Conservation (phyloP, 1,140 invertebrate species). For the Chironomus tepperi region DNA sequence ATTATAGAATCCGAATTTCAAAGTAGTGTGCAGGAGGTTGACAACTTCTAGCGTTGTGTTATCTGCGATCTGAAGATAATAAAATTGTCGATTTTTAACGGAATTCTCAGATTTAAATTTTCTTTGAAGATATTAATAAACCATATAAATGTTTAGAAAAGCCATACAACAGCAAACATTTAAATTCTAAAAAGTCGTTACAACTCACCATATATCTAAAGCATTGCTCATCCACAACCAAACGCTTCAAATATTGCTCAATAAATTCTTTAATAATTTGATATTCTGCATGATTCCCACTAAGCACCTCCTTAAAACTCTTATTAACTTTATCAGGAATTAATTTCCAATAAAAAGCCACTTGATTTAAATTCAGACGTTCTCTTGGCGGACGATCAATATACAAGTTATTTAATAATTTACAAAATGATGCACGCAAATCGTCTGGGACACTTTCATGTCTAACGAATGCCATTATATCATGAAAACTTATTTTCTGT, state of each 20-base stretch:
- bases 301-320: too few species aligned
- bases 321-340: too few species aligned
- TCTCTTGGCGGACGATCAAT: conserved; percentile 73
- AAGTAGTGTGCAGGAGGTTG: neutral
- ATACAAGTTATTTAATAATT: conserved; percentile 96
- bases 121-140: too few species aligned
- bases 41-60: neutral
- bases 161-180: too few species aligned
- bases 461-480: conserved; percentile 92
- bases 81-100: too few species aligned
- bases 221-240: neutral
- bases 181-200: too few species aligned
- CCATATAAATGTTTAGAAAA: too few species aligned
- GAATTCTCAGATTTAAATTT: too few species aligned
- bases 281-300: too few species aligned
- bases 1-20: neutral
- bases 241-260: neutral
- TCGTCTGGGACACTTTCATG: conserved; percentile 88
- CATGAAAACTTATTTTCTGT: conserved; percentile 85
- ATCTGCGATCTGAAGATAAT: neutral
- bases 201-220: too few species aligned
- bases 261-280: neutral
- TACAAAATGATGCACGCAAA: conserved; percentile 92
- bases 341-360: neutral
- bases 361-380: neutral